Base-by-base conservation (phyloP, 2,797 vertebrate genomes). In the Liasis olivaceus region DNA sequence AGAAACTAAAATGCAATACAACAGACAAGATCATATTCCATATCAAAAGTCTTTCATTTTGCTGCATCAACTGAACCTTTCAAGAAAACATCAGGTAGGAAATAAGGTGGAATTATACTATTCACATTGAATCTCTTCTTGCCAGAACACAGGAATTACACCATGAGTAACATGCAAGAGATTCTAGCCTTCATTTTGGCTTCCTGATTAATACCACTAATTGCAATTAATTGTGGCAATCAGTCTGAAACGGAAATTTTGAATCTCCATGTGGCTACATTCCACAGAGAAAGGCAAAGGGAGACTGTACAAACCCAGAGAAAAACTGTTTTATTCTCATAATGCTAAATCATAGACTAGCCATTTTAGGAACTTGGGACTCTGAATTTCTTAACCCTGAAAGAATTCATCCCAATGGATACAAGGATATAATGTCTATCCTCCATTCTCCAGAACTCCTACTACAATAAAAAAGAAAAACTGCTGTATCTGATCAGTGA, bases 21-120 rank as follows among this genome's bases (percentile, higher is more conserved):
- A 93, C 69, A 91, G 88, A 1, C 22, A 93, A 54, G n/a, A 95
- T 0, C 1, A 94, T 51, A 6, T 84, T 89, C 60, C 81, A 42
- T 88, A 6, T 11, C 88, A 60, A 62, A 54, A 54, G 8, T 42
- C 28, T 62, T 62, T 24, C 85, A 93, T 22, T 63, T 4, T 58
- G 26, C 3, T n/a, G 0, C 5, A 87, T 24, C 85, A 94, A 90
- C 56, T 58, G 69, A 72, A 31, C 20, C 85, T 88, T 90, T 86
- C 24, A 86, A 81, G 60, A 87, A 93, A 84, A 88, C 87, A 72
- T 88, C 13, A 93, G 58, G 1, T 20, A 92, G 81, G 9, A 89
- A 58, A 9, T 59, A 36, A 63, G 1, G 69, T 3, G 26, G 59
- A n/a, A 66, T 62, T 26, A 28, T 90, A 81, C 14, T 1, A 56